Evolutionary conservation across 2,113 vertebrate species (phyloP).

Genomic region (Eptesicus fuscus): DNA sequence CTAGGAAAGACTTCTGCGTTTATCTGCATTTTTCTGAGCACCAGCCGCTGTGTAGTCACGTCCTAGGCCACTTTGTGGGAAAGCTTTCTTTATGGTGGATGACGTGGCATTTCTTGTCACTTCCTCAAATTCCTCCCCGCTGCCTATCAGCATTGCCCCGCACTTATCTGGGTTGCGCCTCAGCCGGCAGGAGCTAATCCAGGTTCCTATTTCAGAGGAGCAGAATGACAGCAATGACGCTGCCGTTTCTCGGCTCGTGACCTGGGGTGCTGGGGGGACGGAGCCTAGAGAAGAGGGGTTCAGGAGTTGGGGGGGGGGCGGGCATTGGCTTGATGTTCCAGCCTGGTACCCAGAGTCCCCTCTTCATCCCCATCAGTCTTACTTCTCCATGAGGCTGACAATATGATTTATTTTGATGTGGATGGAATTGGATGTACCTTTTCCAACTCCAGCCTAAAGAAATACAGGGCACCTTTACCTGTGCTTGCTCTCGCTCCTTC

Average conservation of each 20-base stretch:
- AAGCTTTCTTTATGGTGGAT: conserved; percentile 65
- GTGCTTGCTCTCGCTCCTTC: neutral
- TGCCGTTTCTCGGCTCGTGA: conserved; percentile 50
- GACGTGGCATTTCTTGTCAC: conserved; percentile 77
- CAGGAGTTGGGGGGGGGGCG: neutral
- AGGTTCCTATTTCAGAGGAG: conserved; percentile 69
- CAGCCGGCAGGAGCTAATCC: conserved; percentile 63
- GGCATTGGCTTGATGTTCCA: neutral
- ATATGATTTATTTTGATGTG: neutral
- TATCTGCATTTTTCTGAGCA: conserved; percentile 62
- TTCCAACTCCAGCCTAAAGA: neutral
- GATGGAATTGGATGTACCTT: neutral
- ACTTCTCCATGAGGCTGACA: neutral
- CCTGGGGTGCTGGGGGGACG: neutral
- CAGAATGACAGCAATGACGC: conserved; percentile 35
- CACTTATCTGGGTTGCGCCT: conserved; percentile 70
- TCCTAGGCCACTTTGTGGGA: conserved; percentile 68
- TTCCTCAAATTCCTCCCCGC: conserved; percentile 76
- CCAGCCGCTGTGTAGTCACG: neutral
- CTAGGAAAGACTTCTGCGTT: conserved; percentile 38
- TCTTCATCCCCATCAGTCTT: neutral
- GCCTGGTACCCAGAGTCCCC: neutral
- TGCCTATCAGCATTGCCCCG: conserved; percentile 63
- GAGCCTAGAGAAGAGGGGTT: neutral
- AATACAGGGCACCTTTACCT: neutral